Evolutionary conservation across 2,888 invertebrate species (phyloP).

Genomic region (Nomada flava): DNA sequence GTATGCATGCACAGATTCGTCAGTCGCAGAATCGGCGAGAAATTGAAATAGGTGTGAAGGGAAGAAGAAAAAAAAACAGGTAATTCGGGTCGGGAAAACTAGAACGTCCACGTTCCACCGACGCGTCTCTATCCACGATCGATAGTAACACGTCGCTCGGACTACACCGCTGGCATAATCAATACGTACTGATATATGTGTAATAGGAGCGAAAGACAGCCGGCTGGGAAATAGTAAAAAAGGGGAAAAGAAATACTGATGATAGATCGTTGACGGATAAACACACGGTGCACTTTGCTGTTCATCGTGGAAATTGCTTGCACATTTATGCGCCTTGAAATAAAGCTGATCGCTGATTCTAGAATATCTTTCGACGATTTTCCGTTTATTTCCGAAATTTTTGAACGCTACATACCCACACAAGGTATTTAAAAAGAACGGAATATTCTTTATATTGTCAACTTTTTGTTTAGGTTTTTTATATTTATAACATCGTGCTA

Average conservation of each 20-base stretch:
- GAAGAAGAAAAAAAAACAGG: slow-evolving; percentile 32
- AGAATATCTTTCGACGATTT: background rate
- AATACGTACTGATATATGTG: slow-evolving; percentile 69
- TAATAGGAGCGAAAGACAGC: slow-evolving; percentile 64
- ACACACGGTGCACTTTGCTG: slow-evolving; percentile 11
- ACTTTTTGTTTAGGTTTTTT: too few relatives aligned
- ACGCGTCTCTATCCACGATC: slow-evolving; percentile 70
- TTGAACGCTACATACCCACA: too few relatives aligned
- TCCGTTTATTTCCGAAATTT: too few relatives aligned
- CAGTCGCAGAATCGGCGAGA: background rate
- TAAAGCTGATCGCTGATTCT: slow-evolving; percentile 11
- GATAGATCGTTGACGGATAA: slow-evolving; percentile 57
- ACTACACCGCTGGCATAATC: slow-evolving; percentile 67
- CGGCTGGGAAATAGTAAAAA: slow-evolving; percentile 30
- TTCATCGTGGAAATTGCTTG: slow-evolving; percentile 16
- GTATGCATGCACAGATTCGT: background rate
- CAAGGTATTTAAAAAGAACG: too few relatives aligned
- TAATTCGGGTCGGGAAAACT: slow-evolving; percentile 67
- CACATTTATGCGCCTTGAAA: background rate
- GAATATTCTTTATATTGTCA: too few relatives aligned
- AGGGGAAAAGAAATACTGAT: slow-evolving; percentile 36
- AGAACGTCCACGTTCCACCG: slow-evolving; percentile 70
- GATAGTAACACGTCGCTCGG: slow-evolving; percentile 71
- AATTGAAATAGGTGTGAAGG: slow-evolving; percentile 40
- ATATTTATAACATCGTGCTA: too few relatives aligned